Percentiles rank a stretch among this genome's conserved stretches.
These are phyloP conservation scores for Drosophila mojavensis DNA, from an alignment of 1,140 invertebrate genomes.

Conservation along the genomic window DNA sequence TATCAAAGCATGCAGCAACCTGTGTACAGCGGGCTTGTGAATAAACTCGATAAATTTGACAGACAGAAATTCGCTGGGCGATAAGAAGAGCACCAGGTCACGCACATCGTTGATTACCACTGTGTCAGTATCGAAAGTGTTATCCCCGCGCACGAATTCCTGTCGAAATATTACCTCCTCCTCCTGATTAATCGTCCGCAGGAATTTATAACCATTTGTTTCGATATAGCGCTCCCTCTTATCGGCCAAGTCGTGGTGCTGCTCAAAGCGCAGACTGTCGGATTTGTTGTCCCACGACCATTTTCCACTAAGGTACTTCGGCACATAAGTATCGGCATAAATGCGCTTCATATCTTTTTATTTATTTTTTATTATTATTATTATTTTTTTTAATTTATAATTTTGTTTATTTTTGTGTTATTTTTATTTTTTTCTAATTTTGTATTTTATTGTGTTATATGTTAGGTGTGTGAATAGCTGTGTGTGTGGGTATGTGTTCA, in stretches of 20 bases:
- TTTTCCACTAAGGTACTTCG: slow-evolving; percentile 67
- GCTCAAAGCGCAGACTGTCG: slow-evolving; percentile 61
- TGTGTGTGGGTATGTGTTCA: not conserved
- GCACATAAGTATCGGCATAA: slow-evolving; percentile 53
- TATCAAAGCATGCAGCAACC: slow-evolving; percentile 67
- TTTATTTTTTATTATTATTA: not conserved
- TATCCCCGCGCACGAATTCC: slow-evolving; percentile 46
- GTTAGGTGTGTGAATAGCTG: not conserved
- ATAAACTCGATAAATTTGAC: slow-evolving; percentile 68
- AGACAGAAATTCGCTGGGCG: slow-evolving; percentile 61
- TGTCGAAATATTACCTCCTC: slow-evolving; percentile 76
- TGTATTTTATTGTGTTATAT: not conserved
- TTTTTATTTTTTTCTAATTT: not conserved
- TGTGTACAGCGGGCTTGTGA: slow-evolving; percentile 59
- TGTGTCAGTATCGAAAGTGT: slow-evolving; percentile 62
- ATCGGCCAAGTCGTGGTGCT: slow-evolving; percentile 47
- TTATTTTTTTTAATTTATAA: not conserved
- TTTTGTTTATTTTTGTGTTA: no score
- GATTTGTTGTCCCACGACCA: slow-evolving; percentile 66
- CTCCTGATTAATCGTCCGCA: slow-evolving; percentile 63
- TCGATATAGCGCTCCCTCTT: slow-evolving; percentile 55
- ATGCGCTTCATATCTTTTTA: slow-evolving; percentile 53
- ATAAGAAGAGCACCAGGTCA: slow-evolving; percentile 71
- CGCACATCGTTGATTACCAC: slow-evolving; percentile 72
- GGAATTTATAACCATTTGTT: slow-evolving; percentile 65